These are phyloP conservation scores for Phytoseiulus persimilis DNA, from an alignment of 2,888 invertebrate species.

Conservation along the genomic window DNA sequence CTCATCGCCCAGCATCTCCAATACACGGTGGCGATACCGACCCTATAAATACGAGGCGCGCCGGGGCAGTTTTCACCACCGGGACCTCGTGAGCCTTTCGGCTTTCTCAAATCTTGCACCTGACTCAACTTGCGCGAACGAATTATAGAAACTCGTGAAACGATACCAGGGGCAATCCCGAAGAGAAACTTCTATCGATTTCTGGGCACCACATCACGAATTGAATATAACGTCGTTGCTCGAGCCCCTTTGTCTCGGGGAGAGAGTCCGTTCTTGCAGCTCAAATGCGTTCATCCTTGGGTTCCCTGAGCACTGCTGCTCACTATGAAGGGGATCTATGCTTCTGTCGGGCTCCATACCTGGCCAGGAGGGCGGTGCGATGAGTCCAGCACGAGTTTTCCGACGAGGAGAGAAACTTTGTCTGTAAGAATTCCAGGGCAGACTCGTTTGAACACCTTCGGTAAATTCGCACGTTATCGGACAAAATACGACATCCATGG, in stretches of 20 bases:
- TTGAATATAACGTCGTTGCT: background rate
- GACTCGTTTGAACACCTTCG: no score
- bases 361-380: no score
- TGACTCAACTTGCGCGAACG: background rate
- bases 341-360: no score
- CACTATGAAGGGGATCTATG: no score
- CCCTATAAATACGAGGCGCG: background rate
- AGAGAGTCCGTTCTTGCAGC: background rate
- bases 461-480: no score
- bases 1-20: conserved; percentile 35
- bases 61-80: background rate
- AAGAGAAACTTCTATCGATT: background rate
- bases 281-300: background rate
- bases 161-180: background rate
- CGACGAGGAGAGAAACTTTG: no score
- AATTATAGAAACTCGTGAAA: background rate
- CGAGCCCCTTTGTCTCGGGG: background rate
- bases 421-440: no score
- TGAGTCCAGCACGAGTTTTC: no score
- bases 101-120: background rate
- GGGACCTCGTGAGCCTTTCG: background rate
- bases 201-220: background rate
- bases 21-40: background rate
- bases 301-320: background rate
- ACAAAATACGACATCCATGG: no score